These are phyloP conservation scores for Cyanistes caeruleus DNA, from an alignment of 2,113 vertebrate species.

Conservation along the genomic window DNA sequence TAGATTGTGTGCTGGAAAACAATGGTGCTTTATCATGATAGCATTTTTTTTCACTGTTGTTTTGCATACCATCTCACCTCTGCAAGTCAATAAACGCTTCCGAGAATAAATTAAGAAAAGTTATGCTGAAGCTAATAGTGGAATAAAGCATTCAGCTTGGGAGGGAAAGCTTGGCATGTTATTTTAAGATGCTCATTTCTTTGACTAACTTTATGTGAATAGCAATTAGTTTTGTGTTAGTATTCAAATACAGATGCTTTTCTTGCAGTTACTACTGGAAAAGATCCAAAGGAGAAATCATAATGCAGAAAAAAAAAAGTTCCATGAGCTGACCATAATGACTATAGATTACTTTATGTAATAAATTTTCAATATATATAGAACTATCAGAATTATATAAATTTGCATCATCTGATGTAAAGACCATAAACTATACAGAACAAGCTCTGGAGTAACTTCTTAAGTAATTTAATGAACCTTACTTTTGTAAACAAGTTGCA, in stretches of 20 bases:
- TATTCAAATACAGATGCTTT: background rate
- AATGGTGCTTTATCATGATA: background rate
- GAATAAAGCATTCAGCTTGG: background rate
- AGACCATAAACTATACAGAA: background rate
- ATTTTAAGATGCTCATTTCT: background rate
- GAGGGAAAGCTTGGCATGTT: background rate
- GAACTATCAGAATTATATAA: background rate
- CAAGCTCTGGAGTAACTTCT: background rate
- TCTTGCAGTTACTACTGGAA: background rate
- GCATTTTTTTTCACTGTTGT: background rate
- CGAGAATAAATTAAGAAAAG: background rate
- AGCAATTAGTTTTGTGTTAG: background rate
- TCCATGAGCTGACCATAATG: background rate
- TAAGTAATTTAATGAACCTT: slow-evolving; percentile 6
- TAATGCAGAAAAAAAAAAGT: background rate
- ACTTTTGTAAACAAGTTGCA: background rate
- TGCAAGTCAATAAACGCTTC: background rate
- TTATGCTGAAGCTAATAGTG: background rate
- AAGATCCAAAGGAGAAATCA: background rate
- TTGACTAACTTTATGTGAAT: background rate
- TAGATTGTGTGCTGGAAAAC: background rate
- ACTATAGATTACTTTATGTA: background rate
- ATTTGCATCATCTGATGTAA: background rate
- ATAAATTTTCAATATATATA: background rate
- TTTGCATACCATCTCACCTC: background rate